Evolutionary conservation across 2,888 invertebrate genomes (phyloP).

Genomic region (Cheilosia impressa): DNA sequence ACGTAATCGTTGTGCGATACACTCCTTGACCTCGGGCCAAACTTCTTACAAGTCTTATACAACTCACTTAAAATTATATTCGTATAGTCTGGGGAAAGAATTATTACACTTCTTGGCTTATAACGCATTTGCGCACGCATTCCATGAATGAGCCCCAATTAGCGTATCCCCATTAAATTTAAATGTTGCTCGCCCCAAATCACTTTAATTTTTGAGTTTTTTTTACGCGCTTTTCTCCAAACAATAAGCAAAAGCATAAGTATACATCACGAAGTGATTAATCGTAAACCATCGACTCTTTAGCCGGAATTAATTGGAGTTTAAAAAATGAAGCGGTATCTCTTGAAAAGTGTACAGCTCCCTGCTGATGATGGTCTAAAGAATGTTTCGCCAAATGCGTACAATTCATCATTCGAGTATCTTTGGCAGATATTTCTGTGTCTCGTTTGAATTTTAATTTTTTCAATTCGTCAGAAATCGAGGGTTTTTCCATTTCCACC

Average conservation of each 20-base stretch:
- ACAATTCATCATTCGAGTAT: constrained; percentile 56
- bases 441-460: constrained; percentile 65
- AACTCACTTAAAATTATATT: constrained; percentile 10
- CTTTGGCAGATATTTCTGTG: constrained; percentile 20
- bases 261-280: constrained; percentile 40
- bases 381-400: constrained; percentile 66
- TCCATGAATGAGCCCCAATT: constrained; percentile 56
- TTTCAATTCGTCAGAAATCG: constrained; percentile 42
- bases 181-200: constrained; percentile 38
- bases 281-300: constrained; percentile 46
- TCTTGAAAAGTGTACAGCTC: neutral
- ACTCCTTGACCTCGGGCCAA: constrained; percentile 19
- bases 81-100: neutral
- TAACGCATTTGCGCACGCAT: too few relatives aligned
- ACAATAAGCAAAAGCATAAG: neutral
- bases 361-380: constrained; percentile 19
- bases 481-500: constrained; percentile 13
- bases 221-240: neutral
- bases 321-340: constrained; percentile 12
- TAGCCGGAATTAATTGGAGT: constrained; percentile 56
- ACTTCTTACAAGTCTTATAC: constrained; percentile 8
- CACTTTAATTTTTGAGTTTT: constrained; percentile 33
- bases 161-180: constrained; percentile 46
- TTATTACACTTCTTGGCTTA: constrained; percentile 4
- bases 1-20: constrained; percentile 23